phyloP scores from a whole-genome alignment of 2,113 vertebrate genomes.

The Petromus typicus region DNA sequence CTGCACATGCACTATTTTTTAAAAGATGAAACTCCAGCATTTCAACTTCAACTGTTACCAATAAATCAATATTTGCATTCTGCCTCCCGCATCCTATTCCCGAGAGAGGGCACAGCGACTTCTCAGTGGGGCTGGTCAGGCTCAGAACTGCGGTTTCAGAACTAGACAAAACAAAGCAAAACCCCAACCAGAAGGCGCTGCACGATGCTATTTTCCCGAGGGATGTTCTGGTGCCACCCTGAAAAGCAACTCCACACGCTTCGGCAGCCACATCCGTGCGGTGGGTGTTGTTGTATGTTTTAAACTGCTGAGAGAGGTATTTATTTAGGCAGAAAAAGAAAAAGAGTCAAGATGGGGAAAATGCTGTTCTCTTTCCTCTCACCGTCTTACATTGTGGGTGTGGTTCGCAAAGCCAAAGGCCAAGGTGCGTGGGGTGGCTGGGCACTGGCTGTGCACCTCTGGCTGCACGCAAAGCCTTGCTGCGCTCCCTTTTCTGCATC shows the following conservation, averaged over 20 bases:
- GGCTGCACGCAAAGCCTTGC: neutral
- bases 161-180: neutral
- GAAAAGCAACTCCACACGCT: neutral
- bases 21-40: neutral
- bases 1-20: neutral
- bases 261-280: neutral
- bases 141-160: neutral
- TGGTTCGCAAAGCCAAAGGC: neutral
- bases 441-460: neutral
- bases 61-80: constrained; percentile 12
- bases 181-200: neutral
- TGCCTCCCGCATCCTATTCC: neutral
- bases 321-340: neutral
- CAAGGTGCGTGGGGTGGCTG: neutral
- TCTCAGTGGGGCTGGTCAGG: neutral
- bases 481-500: neutral
- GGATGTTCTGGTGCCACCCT: neutral
- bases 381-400: neutral
- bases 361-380: neutral
- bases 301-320: neutral
- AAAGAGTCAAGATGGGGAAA: neutral
- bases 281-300: neutral
- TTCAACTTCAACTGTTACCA: neutral
- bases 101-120: neutral
- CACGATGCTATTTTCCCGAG: neutral